Evolutionary conservation across 2,888 invertebrate genomes (phyloP), one percentile per base, ranked within the genome.

Genomic region (Villa cingulata): DNA sequence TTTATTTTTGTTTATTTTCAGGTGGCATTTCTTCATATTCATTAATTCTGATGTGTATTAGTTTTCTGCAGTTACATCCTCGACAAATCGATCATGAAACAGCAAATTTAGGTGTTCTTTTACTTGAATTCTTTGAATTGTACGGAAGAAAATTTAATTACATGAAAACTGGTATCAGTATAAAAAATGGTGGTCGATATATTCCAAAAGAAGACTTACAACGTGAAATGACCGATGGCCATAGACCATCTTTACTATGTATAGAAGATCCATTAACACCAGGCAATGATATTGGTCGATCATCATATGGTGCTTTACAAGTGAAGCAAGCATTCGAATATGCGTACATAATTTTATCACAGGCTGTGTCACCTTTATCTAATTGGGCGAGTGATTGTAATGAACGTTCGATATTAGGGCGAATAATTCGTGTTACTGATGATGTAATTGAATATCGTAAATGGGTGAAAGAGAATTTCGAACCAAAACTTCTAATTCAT

Each of bases 1-100:
- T 36, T 41, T 16, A 3, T 37, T 18, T 37, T 38, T 17, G n/a
- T 37, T 20, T 19, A 2, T n/a, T 7, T 16, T 41, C 23, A 55
- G 69, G 98, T 55, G 98, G 98, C 68, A 95, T 99, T 70, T 94
- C 95, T 58, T 97, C 96, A 52, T 98, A 99, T 75, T 92, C 95
- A 64, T 80, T 98, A 59, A 96, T 97, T 68, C 81, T 98, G 57
- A 91, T 99, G 87, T 90, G 92, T 67, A 91, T 97, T 71, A 94
- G 92, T 75, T 98, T 97, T 73, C 78, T 98, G 56, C 81, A 91
- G 75, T 73, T 91, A 64, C 94, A 95, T 74, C 90, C 89, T 50
- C 75, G 91, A 54, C 81, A 82, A 53, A 85, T 89, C 65, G 76
- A 82, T 45, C 76, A 77, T 37, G 76, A 77, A 56, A 63, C 61